Evolutionary conservation across 2,797 vertebrate species (phyloP), one percentile per base, ranked within the genome.

Genomic region (Tiaroga cobitis): DNA sequence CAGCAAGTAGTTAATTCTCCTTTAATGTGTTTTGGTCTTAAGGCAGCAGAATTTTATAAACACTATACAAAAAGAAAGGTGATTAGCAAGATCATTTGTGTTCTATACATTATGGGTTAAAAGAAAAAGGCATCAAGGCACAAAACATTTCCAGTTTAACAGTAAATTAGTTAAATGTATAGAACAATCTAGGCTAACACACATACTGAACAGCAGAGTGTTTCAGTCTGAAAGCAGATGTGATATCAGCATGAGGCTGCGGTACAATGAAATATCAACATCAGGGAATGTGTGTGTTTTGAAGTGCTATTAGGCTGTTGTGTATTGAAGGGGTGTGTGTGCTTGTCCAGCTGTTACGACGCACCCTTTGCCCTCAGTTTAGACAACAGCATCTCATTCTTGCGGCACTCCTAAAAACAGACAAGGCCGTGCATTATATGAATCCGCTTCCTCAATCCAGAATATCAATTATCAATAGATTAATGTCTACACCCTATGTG

Each of bases 351-450:
- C 41, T 51, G 68, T 84, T 93, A 96, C 0, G 94, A 95, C 3
- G 94, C 94, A 80, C 96, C 95, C 90, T 95, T 96, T 13, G 95
- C 94, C 90, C 96, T 96, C 90, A 99, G 90, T 90, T 97, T 99
- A 87, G 97, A 96, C 75, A 98, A 93, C 81, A 99, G 95, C 91
- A 97, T 95, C 93, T 99, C 98, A 0, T 99, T 99, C 94, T 96
- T 98, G 11, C 97, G 97, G 91, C 97, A 98, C 90, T 99, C 98
- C 97, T 99, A 91, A 89, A 89, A 90, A 18, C 61, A 37, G 80
- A 85, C 74, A 76, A 67, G 26, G 29, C 19, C 1, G 1, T 15
- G 1, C n/a, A 41, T 32, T 54, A 15, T 65, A 8, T 65, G 13
- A 32, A 32, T 18, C 26, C 0, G 4, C 11, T 39, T 34, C 8